Evolutionary conservation across 2,113 vertebrate genomes (phyloP), one percentile per base, ranked within the genome.

Genomic region (Poicephalus meyeri): DNA sequence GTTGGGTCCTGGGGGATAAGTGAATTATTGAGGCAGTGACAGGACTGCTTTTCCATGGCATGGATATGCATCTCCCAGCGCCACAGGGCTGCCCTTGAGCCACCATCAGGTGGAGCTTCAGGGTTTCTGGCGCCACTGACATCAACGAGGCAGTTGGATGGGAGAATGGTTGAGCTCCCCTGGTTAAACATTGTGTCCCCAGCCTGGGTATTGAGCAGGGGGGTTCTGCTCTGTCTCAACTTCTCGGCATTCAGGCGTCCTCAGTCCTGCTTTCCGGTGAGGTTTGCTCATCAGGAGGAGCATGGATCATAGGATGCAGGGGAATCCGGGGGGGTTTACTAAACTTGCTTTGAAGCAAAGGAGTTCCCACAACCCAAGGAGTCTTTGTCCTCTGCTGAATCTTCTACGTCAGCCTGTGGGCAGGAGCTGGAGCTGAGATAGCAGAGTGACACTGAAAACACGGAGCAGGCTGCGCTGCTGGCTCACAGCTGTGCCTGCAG

Each of bases 51-150:
- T 47, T 23, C 16, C 18, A 2, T 5, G 42, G 56, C 73, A 50
- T 1, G 1, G 65, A 37, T 7, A 8, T 44, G 37, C 69, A 37
- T 70, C 50, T 44, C 28, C 79, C n/a, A 16, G 3, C 69, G 24
- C 24, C 39, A 3, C 0, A 0, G 56, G 24, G 61, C 25, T 79
- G 74, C 35, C 39, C 23, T 33, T 0, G 0, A 16, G n/a, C 42
- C 21, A 1, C 19, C 1, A 1, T 31, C 17, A 41, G 50, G 39
- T 52, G 17, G 17, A 23, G 50, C 60, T 78, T 25, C 58, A 25
- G 74, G 31, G 44, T 2, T n/a, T 16, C 0, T 42, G 76, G 35
- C 73, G 49, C 26, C 50, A 13, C 60, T 14, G 70, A 44, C 58
- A 13, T 39, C 47, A 39, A 0, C 0, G 0, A 69, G 56, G 86